A percentile compares a stretch with the other conserved stretches of the same genome.
Evolutionary conservation across 2,113 vertebrate genomes (phyloP).

Genomic region (Heterocephalus glaber): DNA sequence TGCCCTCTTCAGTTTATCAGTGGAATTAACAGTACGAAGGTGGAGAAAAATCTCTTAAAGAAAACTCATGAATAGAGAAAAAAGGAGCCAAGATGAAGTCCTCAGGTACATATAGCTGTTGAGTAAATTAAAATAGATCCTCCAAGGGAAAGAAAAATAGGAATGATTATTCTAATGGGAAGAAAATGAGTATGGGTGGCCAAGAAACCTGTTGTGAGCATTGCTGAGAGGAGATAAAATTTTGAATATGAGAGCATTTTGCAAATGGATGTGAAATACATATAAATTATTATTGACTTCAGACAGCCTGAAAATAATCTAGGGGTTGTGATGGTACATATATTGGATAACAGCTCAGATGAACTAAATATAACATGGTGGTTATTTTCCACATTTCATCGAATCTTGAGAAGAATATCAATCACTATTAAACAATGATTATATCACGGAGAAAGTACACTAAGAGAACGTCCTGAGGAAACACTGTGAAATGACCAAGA

Average conservation of each 20-base stretch:
- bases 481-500: not conserved
- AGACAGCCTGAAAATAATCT: not conserved
- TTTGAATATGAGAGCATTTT: not conserved
- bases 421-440: not conserved
- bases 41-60: not conserved
- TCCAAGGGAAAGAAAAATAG: not conserved
- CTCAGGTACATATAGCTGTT: not conserved
- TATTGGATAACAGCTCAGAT: not conserved
- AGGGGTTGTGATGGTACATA: not conserved
- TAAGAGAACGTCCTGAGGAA: not conserved
- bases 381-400: not conserved
- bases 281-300: not conserved
- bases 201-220: not conserved
- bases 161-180: not conserved
- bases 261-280: not conserved
- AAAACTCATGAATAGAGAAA: not conserved
- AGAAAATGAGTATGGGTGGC: accelerated
- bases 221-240: not conserved
- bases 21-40: not conserved
- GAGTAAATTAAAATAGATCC: not conserved
- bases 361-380: not conserved
- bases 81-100: not conserved
- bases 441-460: not conserved
- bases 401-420: not conserved
- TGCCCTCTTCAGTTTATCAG: not conserved